Evolutionary conservation across 2,797 vertebrate species (phyloP).

Genomic region (Microctenopoma stevenorrisi): DNA sequence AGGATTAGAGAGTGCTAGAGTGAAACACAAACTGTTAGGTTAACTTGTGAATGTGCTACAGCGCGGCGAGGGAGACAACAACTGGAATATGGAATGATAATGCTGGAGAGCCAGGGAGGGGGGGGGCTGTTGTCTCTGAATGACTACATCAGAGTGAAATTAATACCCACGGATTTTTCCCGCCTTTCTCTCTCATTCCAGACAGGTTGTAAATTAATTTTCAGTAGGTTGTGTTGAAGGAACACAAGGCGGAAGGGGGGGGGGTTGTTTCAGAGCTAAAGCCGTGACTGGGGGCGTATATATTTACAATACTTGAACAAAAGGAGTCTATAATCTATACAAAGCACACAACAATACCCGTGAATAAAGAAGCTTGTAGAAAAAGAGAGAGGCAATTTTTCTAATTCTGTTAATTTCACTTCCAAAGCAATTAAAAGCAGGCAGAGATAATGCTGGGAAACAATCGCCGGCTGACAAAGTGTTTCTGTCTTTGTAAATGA

Average conservation of each 20-base stretch:
- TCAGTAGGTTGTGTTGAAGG: slow-evolving; percentile 71
- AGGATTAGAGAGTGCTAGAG: slow-evolving; percentile 52
- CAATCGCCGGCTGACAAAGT: slow-evolving; percentile 89
- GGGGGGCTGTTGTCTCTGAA: slow-evolving; percentile 33
- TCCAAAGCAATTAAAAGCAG: slow-evolving; percentile 96
- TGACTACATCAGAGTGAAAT: slow-evolving; percentile 52
- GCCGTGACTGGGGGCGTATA: slow-evolving; percentile 91
- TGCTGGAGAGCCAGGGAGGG: slow-evolving; percentile 46
- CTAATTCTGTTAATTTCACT: slow-evolving; percentile 98
- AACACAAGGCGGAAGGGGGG: slow-evolving; percentile 49
- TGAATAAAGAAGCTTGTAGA: slow-evolving; percentile 92
- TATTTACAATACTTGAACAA: slow-evolving; percentile 94
- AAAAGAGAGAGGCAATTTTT: slow-evolving; percentile 92
- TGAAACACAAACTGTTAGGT: slow-evolving; percentile 30
- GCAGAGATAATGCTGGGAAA: slow-evolving; percentile 93
- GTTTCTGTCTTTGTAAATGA: slow-evolving; percentile 92
- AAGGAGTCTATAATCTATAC: slow-evolving; percentile 91
- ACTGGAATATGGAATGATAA: slow-evolving; percentile 21
- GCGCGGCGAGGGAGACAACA: slow-evolving; percentile 39
- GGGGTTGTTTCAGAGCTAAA: slow-evolving; percentile 82
- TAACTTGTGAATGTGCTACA: slow-evolving; percentile 7
- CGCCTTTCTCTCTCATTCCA: slow-evolving; percentile 51
- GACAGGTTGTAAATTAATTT: slow-evolving; percentile 85
- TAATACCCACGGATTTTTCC: slow-evolving; percentile 25
- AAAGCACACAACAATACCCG: slow-evolving; percentile 93